A percentile compares a stretch with the other conserved stretches of the same genome.
Conservation (phyloP, 2,113 vertebrate species). For the Chlorodrepanis virens region DNA sequence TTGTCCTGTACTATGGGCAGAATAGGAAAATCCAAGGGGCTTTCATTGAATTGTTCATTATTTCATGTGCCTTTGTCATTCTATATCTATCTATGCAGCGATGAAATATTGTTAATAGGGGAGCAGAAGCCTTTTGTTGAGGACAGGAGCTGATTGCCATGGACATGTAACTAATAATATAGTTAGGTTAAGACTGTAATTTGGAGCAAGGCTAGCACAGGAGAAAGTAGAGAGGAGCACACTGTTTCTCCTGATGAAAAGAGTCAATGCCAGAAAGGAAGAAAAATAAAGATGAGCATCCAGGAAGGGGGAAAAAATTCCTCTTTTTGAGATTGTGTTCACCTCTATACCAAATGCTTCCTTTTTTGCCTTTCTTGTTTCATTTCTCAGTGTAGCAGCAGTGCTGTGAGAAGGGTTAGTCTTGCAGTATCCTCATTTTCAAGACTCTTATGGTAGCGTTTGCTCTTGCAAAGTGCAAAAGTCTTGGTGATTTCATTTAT, state of each 20-base stretch:
- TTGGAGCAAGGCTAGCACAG: not conserved
- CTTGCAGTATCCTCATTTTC: not conserved
- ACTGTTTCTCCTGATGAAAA: not conserved
- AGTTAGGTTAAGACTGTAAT: constrained; percentile 5
- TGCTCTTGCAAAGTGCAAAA: not conserved
- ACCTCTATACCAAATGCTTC: not conserved
- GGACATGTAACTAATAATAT: constrained; percentile 40
- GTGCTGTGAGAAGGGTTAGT: not conserved
- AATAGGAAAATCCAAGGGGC: constrained; percentile 57
- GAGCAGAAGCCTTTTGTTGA: constrained; percentile 36
- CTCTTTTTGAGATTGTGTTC: not conserved
- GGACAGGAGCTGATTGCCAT: constrained; percentile 40
- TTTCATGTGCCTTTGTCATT: constrained; percentile 50
- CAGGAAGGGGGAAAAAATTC: accelerated
- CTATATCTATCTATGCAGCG: not conserved
- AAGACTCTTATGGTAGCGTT: not conserved
- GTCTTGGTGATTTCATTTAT: not conserved
- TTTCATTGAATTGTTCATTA: constrained; percentile 38
- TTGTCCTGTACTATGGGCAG: constrained; percentile 27
- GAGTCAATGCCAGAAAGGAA: not conserved
- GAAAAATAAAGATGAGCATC: not conserved
- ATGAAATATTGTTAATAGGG: constrained; percentile 38
- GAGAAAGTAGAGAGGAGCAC: not conserved
- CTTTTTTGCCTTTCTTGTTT: not conserved
- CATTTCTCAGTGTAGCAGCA: not conserved